These are phyloP conservation scores for Lepus townsendii DNA, from an alignment of 2,797 vertebrate species.

Conservation along the genomic window DNA sequence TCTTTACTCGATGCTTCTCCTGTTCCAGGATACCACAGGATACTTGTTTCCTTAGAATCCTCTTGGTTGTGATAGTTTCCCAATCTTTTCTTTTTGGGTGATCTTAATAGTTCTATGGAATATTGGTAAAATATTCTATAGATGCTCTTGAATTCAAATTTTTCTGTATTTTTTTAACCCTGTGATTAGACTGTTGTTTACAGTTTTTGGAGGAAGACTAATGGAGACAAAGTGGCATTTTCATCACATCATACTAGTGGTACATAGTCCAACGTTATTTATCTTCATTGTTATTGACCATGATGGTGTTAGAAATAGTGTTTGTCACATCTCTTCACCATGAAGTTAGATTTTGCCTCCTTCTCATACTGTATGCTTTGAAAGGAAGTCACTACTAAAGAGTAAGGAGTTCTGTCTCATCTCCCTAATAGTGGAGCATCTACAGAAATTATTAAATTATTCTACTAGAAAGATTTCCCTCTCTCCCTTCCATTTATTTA, in stretches of 20 bases:
- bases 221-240: neutral
- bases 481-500: neutral
- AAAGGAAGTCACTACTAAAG: neutral
- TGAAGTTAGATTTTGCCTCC: fast-evolving
- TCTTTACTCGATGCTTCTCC: neutral
- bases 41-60: neutral
- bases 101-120: neutral
- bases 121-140: neutral
- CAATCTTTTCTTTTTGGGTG: neutral
- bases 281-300: neutral
- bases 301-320: neutral
- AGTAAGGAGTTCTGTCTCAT: neutral
- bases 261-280: neutral
- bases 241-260: neutral
- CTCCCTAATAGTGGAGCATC: neutral
- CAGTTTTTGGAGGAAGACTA: neutral
- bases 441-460: slow-evolving; percentile 15
- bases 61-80: neutral
- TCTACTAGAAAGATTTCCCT: neutral
- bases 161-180: neutral
- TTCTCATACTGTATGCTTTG: neutral
- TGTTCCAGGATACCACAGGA: neutral
- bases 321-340: neutral
- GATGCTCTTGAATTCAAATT: neutral
- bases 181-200: neutral